These are phyloP conservation scores for Notamacropus eugenii DNA, from an alignment of 2,797 vertebrate species.

Conservation along the genomic window DNA sequence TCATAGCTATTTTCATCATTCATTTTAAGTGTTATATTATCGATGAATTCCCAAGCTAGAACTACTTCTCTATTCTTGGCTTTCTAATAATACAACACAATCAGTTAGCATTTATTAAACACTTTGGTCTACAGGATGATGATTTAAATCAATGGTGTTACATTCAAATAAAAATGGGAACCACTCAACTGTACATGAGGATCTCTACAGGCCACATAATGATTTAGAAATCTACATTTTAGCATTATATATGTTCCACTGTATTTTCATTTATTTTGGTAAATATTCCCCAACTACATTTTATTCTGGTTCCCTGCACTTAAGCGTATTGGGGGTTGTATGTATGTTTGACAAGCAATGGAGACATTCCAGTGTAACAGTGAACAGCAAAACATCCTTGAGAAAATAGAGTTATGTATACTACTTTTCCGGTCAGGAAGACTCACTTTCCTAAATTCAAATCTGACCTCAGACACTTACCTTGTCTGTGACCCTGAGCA, in stretches of 20 bases:
- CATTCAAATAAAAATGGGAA: neutral
- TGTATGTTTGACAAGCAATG: neutral
- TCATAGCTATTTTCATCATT: neutral
- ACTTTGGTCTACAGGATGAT: neutral
- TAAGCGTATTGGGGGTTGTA: neutral
- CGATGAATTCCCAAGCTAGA: neutral
- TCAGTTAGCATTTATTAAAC: neutral
- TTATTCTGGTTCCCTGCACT: neutral
- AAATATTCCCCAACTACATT: neutral
- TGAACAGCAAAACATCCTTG: neutral
- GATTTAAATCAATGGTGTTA: neutral
- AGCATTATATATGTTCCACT: neutral
- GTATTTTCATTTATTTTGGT: neutral
- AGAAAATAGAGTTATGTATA: neutral
- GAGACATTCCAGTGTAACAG: neutral
- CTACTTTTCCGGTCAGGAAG: neutral
- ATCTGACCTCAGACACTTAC: neutral
- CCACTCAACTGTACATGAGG: neutral
- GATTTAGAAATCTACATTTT: neutral
- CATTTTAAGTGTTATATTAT: neutral
- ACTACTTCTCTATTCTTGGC: neutral
- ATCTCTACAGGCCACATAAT: neutral
- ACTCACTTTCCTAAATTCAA: neutral
- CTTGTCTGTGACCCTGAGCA: neutral
- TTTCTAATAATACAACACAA: neutral